These are phyloP conservation scores for Reticulitermes speratus DNA, from an alignment of 1,140 invertebrate species.

Conservation along the genomic window DNA sequence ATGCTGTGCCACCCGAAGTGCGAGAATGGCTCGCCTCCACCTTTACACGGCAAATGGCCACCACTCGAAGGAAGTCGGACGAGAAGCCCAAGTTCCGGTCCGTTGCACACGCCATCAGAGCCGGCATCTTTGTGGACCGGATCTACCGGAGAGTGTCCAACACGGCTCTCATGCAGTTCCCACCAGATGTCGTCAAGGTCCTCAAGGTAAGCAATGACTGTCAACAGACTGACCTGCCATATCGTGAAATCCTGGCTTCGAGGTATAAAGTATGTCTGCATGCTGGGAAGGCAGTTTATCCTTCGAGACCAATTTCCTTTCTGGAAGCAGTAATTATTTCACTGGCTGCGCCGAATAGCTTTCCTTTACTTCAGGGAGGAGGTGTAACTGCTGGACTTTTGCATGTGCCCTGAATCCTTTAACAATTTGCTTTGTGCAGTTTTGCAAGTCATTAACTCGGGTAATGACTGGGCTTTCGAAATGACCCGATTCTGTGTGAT, in stretches of 20 bases:
- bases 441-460: background rate
- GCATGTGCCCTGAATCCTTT: background rate
- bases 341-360: background rate
- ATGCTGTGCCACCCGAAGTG: constrained; percentile 92
- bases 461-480: no score
- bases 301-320: background rate
- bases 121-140: constrained; percentile 95
- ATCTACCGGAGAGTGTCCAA: constrained; percentile 89
- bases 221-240: background rate
- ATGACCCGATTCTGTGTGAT: no score
- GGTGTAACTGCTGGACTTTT: background rate
- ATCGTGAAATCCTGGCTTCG: background rate
- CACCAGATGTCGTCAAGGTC: constrained; percentile 79
- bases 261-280: background rate
- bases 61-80: constrained; percentile 68
- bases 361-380: background rate
- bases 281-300: background rate
- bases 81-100: constrained; percentile 87
- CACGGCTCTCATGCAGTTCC: constrained; percentile 84
- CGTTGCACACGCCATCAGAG: constrained; percentile 95
- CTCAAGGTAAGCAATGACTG: constrained; percentile 70
- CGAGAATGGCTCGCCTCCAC: constrained; percentile 96
- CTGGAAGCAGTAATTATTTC: background rate
- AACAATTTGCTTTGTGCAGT: background rate
- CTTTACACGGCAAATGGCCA: constrained; percentile 88